Percentiles rank a stretch among this genome's conserved stretches.
Conservation (phyloP, 1,140 invertebrate genomes). For the Ridgeia piscesae region DNA sequence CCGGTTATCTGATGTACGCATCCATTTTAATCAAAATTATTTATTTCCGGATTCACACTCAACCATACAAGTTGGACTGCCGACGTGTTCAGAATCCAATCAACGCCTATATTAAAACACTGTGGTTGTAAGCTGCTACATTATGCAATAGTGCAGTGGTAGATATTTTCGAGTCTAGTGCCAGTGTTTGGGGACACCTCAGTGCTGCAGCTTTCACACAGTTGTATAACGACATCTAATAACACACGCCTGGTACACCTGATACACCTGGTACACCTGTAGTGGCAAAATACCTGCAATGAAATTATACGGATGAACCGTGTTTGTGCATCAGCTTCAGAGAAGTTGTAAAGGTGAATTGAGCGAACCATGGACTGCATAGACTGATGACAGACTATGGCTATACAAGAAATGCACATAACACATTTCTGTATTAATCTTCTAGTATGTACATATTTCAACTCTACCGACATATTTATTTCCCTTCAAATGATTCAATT, state of each 20-base stretch:
- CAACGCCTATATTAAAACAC: neutral
- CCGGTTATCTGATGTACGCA: no score
- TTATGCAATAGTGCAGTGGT: neutral
- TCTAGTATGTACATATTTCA: neutral
- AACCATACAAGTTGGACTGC: neutral
- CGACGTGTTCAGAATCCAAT: neutral
- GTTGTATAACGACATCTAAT: neutral
- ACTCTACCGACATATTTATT: neutral
- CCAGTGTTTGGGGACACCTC: neutral
- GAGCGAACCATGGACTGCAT: neutral
- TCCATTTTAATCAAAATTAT: neutral
- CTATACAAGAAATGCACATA: neutral
- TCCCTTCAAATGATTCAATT: neutral
- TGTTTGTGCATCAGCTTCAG: neutral
- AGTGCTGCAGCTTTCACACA: neutral
- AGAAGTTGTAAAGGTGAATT: neutral
- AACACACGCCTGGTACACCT: no score
- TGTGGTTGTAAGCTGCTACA: neutral
- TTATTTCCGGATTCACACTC: neutral
- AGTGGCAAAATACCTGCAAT: neutral
- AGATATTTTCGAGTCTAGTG: neutral
- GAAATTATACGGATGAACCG: neutral
- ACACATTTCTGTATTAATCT: neutral
- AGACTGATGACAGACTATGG: neutral
- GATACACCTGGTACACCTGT: no score